Base-by-base conservation (phyloP, 2,797 vertebrate genomes). In the Typhlichthys subterraneus region DNA sequence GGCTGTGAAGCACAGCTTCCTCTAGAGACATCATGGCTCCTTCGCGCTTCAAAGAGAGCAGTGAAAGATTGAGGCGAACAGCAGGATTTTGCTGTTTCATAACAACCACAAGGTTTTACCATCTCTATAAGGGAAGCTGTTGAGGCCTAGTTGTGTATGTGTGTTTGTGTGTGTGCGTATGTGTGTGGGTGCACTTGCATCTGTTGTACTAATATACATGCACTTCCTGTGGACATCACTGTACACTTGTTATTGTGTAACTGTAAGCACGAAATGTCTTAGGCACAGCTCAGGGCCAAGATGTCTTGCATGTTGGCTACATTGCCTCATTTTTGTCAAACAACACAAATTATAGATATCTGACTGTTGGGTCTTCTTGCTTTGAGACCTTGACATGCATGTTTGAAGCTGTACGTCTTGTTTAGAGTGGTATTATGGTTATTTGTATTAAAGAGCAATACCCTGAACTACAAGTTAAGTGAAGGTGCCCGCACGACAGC, bases 21-120 rank as follows among this genome's bases (percentile, higher is more conserved):
- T 69, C 47, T 60, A 2, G 31, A 69, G 48, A 78, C 53, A 59
- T 61, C 59, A 64, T 53, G 57, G 77, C 57, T 59, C 63, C 66
- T 70, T 67, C 63, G 63, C 42, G 62, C 76, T 70, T 75, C 70
- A 82, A 74, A 77, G 78, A 69, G 60, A 82, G 67, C 70, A 76
- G 61, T 73, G 72, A 29, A 68, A 75, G 79, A 73, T 59, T 77
- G 77, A 69, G 73, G 45, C 45, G 75, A 64, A 77, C 72, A 62
- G 75, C 79, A 72, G 83, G 77, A 85, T 85, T 82, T 83, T 73
- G 53, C 69, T 62, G 73, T 86, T 86, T 81, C 73, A 68, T 81
- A 86, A 88, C 75, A 73, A 68, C 58, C 45, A 45, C 17, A 49
- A 72, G 65, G 74, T 38, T 38, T 38, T 38, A 38, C 33, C 33